Conservation (phyloP, 2,113 vertebrate genomes). For the Gymnarchus niloticus region DNA sequence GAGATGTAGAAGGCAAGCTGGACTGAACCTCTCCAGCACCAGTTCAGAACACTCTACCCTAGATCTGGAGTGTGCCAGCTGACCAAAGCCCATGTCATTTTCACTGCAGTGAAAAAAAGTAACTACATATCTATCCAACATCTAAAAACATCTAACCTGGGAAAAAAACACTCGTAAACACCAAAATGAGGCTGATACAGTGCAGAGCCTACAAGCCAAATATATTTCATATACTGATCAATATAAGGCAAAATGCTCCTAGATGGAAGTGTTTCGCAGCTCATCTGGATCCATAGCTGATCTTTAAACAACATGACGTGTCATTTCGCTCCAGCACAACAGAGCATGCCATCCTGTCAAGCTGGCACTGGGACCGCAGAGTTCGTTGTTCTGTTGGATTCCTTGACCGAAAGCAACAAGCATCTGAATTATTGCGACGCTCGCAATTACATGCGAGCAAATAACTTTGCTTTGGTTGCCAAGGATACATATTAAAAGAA, state of each 20-base stretch:
- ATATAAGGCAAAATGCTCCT: neutral
- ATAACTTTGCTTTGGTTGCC: conserved; percentile 7
- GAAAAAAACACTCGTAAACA: neutral
- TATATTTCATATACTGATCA: neutral
- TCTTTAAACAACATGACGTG: neutral
- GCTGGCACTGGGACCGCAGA: neutral
- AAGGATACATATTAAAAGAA: conserved; percentile 9
- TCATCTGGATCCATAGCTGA: neutral
- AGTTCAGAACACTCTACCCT: neutral
- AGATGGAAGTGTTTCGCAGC: neutral
- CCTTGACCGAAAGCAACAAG: neutral
- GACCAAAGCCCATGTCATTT: neutral
- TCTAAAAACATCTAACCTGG: too few relatives aligned
- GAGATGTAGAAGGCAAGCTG: neutral
- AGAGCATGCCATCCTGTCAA: neutral
- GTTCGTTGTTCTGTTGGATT: neutral
- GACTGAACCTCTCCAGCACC: neutral
- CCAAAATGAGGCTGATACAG: neutral
- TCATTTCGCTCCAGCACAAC: neutral
- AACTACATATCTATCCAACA: neutral
- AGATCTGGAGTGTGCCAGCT: neutral
- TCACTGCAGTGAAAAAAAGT: neutral
- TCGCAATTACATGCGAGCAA: conserved; percentile 4
- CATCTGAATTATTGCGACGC: neutral
- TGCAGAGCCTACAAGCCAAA: neutral